These are phyloP conservation scores for Uloborus plumipes DNA, from an alignment of 2,888 invertebrate genomes.

Conservation along the genomic window DNA sequence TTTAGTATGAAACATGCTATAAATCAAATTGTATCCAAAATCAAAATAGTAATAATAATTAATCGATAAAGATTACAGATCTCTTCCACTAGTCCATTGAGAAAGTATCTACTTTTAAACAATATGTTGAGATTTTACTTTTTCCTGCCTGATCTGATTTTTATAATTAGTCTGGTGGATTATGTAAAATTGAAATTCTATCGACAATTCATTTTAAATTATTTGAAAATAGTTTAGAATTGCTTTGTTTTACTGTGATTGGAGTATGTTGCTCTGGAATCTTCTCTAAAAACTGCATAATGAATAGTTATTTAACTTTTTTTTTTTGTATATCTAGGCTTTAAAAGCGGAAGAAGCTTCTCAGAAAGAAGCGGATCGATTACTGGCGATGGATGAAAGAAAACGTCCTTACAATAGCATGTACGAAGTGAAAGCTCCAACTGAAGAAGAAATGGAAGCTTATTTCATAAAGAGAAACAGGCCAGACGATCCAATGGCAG, in stretches of 20 bases:
- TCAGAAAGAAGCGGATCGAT: conserved; percentile 75
- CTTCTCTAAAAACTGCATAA: background rate
- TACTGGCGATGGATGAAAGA: conserved; percentile 85
- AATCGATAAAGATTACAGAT: too few species aligned
- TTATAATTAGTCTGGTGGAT: too few species aligned
- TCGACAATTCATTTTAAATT: too few species aligned
- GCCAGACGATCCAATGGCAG: conserved; percentile 94
- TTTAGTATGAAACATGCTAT: too few species aligned
- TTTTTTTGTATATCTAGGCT: conserved; percentile 51
- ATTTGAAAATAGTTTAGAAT: background rate
- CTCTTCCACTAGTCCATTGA: too few species aligned
- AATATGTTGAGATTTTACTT: too few species aligned
- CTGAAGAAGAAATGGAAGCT: conserved; percentile 93
- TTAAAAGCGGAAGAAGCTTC: conserved; percentile 59
- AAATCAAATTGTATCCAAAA: too few species aligned
- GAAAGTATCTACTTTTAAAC: too few species aligned
- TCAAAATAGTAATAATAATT: too few species aligned
- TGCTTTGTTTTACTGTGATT: background rate
- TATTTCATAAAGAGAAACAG: conserved; percentile 87
- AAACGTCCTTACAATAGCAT: conserved; percentile 92
- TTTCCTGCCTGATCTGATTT: too few species aligned
- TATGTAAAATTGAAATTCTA: too few species aligned
- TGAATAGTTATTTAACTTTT: background rate
- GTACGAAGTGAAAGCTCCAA: conserved; percentile 81
- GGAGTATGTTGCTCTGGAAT: background rate